Percentiles rank a stretch among this genome's conserved stretches.
phyloP scores from a whole-genome alignment of 2,797 vertebrate genomes.

The Myoxocephalus aenaeus region DNA sequence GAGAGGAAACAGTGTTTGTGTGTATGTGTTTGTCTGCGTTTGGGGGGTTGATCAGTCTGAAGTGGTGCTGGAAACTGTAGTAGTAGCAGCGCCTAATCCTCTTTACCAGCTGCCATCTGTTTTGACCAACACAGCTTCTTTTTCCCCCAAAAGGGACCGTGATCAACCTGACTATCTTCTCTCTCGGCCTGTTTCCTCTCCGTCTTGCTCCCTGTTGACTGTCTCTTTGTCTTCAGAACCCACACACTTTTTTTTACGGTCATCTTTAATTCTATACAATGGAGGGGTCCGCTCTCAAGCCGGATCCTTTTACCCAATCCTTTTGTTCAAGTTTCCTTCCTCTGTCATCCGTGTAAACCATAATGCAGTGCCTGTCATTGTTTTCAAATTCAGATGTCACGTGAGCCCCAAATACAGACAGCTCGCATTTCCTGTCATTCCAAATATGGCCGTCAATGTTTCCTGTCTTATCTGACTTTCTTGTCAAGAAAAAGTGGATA shows the following conservation, averaged over 20 bases:
- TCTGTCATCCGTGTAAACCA: conserved; percentile 55
- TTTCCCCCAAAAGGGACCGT: conserved; percentile 45
- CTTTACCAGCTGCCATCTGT: conserved; percentile 80
- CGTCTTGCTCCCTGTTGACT: conserved; percentile 21
- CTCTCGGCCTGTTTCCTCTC: conserved; percentile 46
- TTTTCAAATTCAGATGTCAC: conserved; percentile 57
- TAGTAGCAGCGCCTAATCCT: conserved; percentile 76
- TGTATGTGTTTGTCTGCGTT: conserved; percentile 51
- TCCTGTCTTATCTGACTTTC: conserved; percentile 36
- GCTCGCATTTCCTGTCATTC: conserved; percentile 52
- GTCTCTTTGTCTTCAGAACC: conserved; percentile 25
- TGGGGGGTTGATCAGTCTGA: conserved; percentile 58
- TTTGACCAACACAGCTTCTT: conserved; percentile 68
- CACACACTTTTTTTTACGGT: background rate
- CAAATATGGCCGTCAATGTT: conserved; percentile 51
- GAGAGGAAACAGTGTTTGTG: conserved; percentile 48
- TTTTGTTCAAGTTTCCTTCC: conserved; percentile 74
- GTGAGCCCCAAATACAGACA: conserved; percentile 1
- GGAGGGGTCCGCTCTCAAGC: conserved; percentile 23
- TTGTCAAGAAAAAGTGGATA: conserved; percentile 19
- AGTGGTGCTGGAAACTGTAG: conserved; percentile 55
- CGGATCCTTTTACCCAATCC: conserved; percentile 47
- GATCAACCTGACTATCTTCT: conserved; percentile 20
- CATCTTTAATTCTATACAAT: conserved; percentile 35
- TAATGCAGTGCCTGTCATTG: conserved; percentile 53